These are phyloP conservation scores for Drosophila orosa DNA, from an alignment of 1,140 invertebrate species.

Conservation along the genomic window DNA sequence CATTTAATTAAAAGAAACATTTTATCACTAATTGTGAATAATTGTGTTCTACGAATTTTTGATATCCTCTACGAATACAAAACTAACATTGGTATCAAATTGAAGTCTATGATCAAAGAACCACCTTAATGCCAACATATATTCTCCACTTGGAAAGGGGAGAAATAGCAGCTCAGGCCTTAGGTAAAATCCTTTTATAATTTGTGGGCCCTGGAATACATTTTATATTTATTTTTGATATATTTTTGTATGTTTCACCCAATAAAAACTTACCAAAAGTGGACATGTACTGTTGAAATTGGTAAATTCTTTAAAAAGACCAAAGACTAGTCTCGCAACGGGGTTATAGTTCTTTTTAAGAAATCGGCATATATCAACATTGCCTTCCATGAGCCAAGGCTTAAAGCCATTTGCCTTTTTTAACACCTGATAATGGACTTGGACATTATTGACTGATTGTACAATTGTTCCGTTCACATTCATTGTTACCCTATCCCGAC, in stretches of 20 bases:
- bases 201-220: not conserved
- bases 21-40: too few relatives aligned
- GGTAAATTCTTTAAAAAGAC: slow-evolving; percentile 1
- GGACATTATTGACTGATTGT: not conserved
- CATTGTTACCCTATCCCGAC: slow-evolving; percentile 1
- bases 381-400: not conserved
- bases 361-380: not conserved
- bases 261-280: not conserved
- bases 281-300: not conserved
- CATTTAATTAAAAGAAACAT: too few relatives aligned
- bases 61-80: not conserved
- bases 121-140: not conserved
- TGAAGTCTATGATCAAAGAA: not conserved
- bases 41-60: not conserved
- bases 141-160: not conserved
- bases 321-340: not conserved
- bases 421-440: not conserved
- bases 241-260: too few relatives aligned
- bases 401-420: not conserved
- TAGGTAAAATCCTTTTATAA: not conserved
- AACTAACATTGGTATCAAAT: slow-evolving; percentile 1
- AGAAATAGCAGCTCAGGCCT: not conserved
- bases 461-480: not conserved
- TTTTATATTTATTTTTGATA: not conserved
- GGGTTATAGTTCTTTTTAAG: not conserved